Conservation (phyloP, 2,797 vertebrate genomes). For the Borostomias antarcticus region DNA sequence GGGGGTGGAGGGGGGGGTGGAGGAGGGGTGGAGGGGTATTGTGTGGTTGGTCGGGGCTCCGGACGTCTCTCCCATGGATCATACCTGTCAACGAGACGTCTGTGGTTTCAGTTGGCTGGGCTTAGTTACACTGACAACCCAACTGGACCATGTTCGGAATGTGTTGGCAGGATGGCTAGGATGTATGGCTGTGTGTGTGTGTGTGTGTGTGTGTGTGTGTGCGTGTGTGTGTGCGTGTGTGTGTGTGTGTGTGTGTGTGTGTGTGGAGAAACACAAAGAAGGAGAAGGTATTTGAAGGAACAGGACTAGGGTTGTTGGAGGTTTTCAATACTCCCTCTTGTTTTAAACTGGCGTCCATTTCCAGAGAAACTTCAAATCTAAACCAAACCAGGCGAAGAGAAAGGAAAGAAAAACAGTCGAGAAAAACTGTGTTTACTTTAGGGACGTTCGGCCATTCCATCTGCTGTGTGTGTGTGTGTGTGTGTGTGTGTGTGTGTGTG, state of each 20-base stretch:
- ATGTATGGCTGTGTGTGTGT: not conserved
- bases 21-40: not conserved
- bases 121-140: slow-evolving; percentile 24
- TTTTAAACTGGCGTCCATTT: not conserved
- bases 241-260: not conserved
- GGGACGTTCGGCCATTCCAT: slow-evolving; percentile 37
- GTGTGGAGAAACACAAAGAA: no score
- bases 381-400: slow-evolving; percentile 33
- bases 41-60: slow-evolving; percentile 20
- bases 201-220: not conserved
- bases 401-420: slow-evolving; percentile 47
- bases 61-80: slow-evolving; percentile 46
- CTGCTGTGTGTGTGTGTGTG: slow-evolving; percentile 51
- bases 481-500: slow-evolving; percentile 9
- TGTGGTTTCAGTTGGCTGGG: slow-evolving; percentile 17
- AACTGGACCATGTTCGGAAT: slow-evolving; percentile 40
- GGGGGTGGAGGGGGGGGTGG: not conserved
- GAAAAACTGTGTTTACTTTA: slow-evolving; percentile 44
- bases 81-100: slow-evolving; percentile 41
- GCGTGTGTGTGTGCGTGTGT: not conserved
- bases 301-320: not conserved
- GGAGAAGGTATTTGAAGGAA: not conserved
- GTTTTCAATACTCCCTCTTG: not conserved
- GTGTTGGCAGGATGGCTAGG: slow-evolving; percentile 14
- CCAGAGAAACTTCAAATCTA: slow-evolving; percentile 33